These are phyloP conservation scores for Zosterops hypoxanthus DNA, from an alignment of 2,113 vertebrate genomes.

Conservation along the genomic window DNA sequence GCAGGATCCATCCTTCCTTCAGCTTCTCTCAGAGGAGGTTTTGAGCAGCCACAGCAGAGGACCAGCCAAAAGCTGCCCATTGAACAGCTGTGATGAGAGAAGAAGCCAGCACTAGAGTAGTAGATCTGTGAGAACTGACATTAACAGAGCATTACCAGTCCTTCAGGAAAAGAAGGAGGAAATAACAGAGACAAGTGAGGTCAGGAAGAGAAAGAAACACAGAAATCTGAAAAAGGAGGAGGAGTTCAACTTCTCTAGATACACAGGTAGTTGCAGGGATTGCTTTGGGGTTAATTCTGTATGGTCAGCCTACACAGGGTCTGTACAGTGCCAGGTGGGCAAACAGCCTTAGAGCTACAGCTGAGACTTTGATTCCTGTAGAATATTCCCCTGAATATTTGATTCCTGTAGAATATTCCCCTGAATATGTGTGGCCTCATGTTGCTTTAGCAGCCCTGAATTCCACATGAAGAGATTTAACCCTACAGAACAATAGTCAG, in stretches of 20 bases:
- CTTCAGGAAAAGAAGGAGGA: neutral
- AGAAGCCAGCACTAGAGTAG: neutral
- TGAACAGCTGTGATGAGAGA: neutral
- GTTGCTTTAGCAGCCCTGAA: conserved; percentile 11
- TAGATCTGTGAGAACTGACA: neutral
- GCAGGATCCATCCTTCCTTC: neutral
- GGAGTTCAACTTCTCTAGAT: neutral
- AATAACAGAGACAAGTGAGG: rapidly evolving
- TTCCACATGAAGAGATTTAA: conserved; percentile 16
- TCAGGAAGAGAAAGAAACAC: neutral
- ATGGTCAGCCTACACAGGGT: neutral
- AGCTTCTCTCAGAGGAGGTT: neutral
- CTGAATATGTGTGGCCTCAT: neutral
- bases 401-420: neutral
- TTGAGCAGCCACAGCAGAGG: neutral
- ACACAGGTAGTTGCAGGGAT: rapidly evolving
- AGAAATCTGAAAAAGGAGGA: neutral
- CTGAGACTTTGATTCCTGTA: neutral
- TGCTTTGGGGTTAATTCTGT: neutral
- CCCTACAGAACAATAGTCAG: conserved; percentile 24
- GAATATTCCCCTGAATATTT: neutral
- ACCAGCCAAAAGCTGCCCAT: neutral
- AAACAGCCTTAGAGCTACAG: neutral
- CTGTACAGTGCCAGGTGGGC: neutral
- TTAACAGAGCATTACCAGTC: neutral